Percentiles rank a stretch among this genome's conserved stretches.
These are phyloP conservation scores for Drosophila arizonae DNA, from an alignment of 1,140 invertebrate species.

Conservation along the genomic window DNA sequence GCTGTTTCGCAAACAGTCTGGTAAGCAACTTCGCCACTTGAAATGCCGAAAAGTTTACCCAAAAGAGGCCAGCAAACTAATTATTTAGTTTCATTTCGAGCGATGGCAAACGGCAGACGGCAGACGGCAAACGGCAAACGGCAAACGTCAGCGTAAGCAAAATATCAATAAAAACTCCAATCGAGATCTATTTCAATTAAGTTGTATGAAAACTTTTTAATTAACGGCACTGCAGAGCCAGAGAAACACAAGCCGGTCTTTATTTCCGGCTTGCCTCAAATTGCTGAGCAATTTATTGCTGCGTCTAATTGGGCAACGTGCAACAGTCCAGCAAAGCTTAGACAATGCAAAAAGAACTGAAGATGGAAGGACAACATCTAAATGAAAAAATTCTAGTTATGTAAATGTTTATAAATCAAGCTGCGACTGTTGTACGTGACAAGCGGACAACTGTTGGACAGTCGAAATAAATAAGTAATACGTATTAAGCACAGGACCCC, in stretches of 20 bases:
- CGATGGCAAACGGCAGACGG: constrained; percentile 24
- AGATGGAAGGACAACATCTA: neutral
- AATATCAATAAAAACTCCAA: constrained; percentile 81
- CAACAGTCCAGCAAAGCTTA: constrained; percentile 23
- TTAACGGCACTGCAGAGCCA: constrained; percentile 71
- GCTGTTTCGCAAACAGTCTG: constrained; percentile 78
- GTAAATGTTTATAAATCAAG: constrained; percentile 79
- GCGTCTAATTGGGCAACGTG: constrained; percentile 70
- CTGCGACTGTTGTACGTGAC: constrained; percentile 63
- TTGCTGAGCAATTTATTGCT: constrained; percentile 70
- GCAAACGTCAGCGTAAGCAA: constrained; percentile 61
- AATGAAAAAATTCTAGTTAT: constrained; percentile 37
- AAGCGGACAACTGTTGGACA: constrained; percentile 66
- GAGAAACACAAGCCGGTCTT: constrained; percentile 18
- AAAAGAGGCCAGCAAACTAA: constrained; percentile 80
- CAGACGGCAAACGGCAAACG: constrained; percentile 48
- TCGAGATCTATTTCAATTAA: constrained; percentile 81
- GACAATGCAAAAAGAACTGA: neutral
- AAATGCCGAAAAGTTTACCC: constrained; percentile 74
- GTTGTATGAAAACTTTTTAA: constrained; percentile 80
- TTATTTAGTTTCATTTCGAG: constrained; percentile 77
- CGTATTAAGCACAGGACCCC: constrained; percentile 49
- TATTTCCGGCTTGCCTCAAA: constrained; percentile 41
- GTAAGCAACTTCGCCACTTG: constrained; percentile 67
- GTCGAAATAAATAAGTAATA: constrained; percentile 78